Evolutionary conservation across 1,140 invertebrate species (phyloP).

Genomic region (Pararge aegeria): DNA sequence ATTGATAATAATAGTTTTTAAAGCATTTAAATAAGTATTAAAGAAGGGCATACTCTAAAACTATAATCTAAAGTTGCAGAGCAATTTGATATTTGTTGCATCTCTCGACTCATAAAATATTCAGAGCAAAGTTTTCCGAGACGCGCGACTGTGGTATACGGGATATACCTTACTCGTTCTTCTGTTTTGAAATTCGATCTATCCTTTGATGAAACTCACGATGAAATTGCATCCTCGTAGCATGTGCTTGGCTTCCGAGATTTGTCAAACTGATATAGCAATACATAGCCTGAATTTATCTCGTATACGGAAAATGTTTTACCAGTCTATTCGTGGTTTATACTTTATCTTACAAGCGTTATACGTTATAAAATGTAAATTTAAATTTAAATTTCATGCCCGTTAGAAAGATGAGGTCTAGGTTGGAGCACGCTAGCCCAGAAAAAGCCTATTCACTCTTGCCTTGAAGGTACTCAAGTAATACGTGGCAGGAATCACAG

Average conservation of each 20-base stretch:
- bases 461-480: too few species aligned
- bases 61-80: neutral
- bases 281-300: neutral
- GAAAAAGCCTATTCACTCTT: too few species aligned
- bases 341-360: too few species aligned
- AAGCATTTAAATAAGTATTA: neutral
- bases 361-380: too few species aligned
- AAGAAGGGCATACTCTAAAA: neutral
- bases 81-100: neutral
- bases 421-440: too few species aligned
- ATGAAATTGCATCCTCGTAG: neutral
- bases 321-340: too few species aligned
- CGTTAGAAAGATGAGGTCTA: too few species aligned
- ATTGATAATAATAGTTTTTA: too few species aligned
- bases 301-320: too few species aligned
- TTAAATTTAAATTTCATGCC: too few species aligned
- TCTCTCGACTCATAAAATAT: neutral
- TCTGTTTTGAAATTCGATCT: neutral
- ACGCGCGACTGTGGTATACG: neutral
- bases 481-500: too few species aligned
- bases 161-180: neutral
- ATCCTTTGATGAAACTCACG: neutral
- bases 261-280: neutral
- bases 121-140: neutral
- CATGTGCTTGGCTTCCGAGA: neutral